Evolutionary conservation across 1,140 invertebrate species (phyloP).

Genomic region (Diuraphis noxia): DNA sequence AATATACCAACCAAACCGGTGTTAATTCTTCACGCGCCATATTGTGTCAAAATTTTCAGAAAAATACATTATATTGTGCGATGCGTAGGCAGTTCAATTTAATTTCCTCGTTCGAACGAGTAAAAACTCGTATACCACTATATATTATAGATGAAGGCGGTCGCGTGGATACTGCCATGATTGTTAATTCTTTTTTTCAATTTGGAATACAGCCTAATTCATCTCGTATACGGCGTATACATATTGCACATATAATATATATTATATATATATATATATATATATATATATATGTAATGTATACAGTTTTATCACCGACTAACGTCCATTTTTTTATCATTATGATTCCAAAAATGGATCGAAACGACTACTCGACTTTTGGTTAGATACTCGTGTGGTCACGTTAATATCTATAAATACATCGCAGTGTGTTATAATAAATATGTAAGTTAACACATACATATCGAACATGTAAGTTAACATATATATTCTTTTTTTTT

Average conservation of each 20-base stretch:
- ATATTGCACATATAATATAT: too few species aligned
- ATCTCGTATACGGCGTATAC: background rate
- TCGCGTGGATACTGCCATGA: background rate
- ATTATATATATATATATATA: background rate
- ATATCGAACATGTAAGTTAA: background rate
- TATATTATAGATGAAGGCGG: background rate
- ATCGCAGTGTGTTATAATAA: background rate
- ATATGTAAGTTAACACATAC: background rate
- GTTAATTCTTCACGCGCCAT: background rate
- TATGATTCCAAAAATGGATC: constrained; percentile 2
- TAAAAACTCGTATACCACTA: background rate
- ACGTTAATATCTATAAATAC: background rate
- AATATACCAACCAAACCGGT: background rate
- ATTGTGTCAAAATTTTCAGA: background rate
- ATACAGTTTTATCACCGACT: background rate
- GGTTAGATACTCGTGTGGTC: background rate
- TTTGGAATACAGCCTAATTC: constrained; percentile 1
- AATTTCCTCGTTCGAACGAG: background rate
- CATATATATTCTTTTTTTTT: background rate
- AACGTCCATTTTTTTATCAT: background rate
- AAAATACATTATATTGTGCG: background rate
- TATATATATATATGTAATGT: background rate
- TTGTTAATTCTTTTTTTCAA: background rate
- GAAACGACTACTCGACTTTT: constrained; percentile 17
- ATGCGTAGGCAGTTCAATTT: background rate